These are phyloP conservation scores for Siphonodentalium dalli DNA, from an alignment of 2,888 invertebrate species.

Conservation along the genomic window DNA sequence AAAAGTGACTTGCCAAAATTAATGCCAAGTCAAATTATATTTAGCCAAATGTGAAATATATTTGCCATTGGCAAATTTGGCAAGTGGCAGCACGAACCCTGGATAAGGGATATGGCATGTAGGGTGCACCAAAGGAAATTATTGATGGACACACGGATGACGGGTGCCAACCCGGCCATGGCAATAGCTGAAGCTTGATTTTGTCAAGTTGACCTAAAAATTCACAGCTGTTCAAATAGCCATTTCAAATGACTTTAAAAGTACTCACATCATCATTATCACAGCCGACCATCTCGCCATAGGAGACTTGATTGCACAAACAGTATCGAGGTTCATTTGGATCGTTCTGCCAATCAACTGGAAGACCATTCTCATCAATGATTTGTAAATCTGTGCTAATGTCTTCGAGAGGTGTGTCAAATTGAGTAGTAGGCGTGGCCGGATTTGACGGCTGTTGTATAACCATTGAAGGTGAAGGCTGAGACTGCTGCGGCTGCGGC, in stretches of 20 bases:
- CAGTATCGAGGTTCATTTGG: slow-evolving; percentile 97
- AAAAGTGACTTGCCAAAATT: too few relatives aligned
- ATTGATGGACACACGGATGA: too few relatives aligned
- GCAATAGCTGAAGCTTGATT: too few relatives aligned
- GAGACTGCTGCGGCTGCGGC: slow-evolving; percentile 20
- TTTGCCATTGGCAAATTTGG: too few relatives aligned
- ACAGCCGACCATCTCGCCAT: slow-evolving; percentile 99
- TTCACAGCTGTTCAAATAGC: neutral
- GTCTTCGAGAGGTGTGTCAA: slow-evolving; percentile 65
- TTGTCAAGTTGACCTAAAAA: too few relatives aligned
- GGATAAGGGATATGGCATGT: too few relatives aligned
- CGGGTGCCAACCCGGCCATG: too few relatives aligned
- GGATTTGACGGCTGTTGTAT: slow-evolving; percentile 35
- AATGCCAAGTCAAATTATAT: too few relatives aligned
- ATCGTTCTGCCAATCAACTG: slow-evolving; percentile 85
- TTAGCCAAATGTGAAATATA: too few relatives aligned
- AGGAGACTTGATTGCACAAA: slow-evolving; percentile 95
- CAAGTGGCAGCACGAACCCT: too few relatives aligned
- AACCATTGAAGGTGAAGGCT: slow-evolving; percentile 21
- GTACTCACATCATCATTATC: slow-evolving; percentile 91
- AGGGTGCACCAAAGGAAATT: too few relatives aligned
- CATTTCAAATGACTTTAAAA: neutral
- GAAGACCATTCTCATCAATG: slow-evolving; percentile 49
- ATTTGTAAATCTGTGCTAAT: slow-evolving; percentile 49
- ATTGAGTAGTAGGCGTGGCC: slow-evolving; percentile 63